Evolutionary conservation across 2,888 invertebrate species (phyloP).

Genomic region (Lacanobia wlatinum): DNA sequence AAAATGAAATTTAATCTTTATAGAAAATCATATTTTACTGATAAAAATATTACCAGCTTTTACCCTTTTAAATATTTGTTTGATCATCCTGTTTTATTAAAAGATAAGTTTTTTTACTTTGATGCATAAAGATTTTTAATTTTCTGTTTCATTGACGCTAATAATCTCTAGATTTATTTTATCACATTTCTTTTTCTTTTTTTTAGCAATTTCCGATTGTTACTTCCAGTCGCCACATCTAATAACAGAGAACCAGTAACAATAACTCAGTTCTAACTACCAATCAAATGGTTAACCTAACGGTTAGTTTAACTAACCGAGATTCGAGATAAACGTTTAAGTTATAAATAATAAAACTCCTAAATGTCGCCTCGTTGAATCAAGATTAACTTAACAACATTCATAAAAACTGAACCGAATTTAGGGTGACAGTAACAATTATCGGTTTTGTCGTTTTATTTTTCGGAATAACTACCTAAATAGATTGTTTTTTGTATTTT

Average conservation of each 20-base stretch:
- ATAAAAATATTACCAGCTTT: no score
- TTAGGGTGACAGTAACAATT: constrained; percentile 71
- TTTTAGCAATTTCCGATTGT: constrained; percentile 1
- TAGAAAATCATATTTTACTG: no score
- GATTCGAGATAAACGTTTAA: constrained; percentile 75
- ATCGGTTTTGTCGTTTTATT: constrained; percentile 1
- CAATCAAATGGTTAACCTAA: constrained; percentile 70
- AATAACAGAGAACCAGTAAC: constrained; percentile 19
- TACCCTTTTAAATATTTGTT: no score
- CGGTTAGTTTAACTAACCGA: constrained; percentile 69
- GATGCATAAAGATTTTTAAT: no score
- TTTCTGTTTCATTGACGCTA: no score
- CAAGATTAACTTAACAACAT: constrained; percentile 87
- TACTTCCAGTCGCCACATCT: constrained; percentile 2
- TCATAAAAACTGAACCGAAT: constrained; percentile 87
- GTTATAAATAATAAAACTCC: constrained; percentile 89
- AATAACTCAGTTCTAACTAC: constrained; percentile 57
- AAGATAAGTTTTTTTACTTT: no score
- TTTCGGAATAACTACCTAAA: not conserved
- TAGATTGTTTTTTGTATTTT: not conserved
- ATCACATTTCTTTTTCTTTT: not conserved
- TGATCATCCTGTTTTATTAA: not conserved
- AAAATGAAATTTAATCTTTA: not conserved
- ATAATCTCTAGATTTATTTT: no score
- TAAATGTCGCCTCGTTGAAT: constrained; percentile 84